Base-by-base conservation (phyloP, 2,113 vertebrate genomes). In the Trematomus loennbergii region DNA sequence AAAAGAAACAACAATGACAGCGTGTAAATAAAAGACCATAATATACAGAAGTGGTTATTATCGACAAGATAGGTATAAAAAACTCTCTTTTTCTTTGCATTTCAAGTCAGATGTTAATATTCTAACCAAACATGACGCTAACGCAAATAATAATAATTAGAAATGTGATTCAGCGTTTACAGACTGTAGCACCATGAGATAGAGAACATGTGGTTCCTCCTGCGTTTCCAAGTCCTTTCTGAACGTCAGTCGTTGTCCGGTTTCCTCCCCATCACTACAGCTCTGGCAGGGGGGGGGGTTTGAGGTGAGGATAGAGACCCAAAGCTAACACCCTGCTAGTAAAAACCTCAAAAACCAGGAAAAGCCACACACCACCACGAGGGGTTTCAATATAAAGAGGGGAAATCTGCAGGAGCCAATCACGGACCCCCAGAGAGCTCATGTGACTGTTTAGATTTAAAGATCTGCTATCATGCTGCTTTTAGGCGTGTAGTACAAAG, bases 311-410 rank as follows among this genome's bases (percentile, higher is more conserved):
- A 45, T 59, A 79, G 75, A 89, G 85, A 54, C 67, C 86, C 82
- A 87, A 75, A 88, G 81, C 81, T 72, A 89, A 84, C 89, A 86
- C 84, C 89, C 73, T 72, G 82, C 79, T 77, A 84, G 82, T 59
- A 40, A 53, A 82, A 74, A 88, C 72, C 72, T 78, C 9, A 72
- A 82, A 75, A 79, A 77, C 57, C 75, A 77, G 74, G 55, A 9
- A 81, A 88, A 89, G 88, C 86, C 62, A 88, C 81, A 64, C 88
- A 94, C 93, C 93, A 92, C 93, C 95, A 95, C 89, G 17, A 89
- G 29, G 29, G 29, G 0, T 29, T 29, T 29, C 29, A 29, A 3
- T 29, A 29, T 50, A 16, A 57, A 65, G 6, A 46, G 25, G 18
- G 62, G 40, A 77, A 13, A 76, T 48, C 57, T 70, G 72, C 54